A percentile compares a stretch with the other conserved stretches of the same genome.
Conservation (phyloP, 2,797 vertebrate genomes). For the Urocyon cinereoargenteus region DNA sequence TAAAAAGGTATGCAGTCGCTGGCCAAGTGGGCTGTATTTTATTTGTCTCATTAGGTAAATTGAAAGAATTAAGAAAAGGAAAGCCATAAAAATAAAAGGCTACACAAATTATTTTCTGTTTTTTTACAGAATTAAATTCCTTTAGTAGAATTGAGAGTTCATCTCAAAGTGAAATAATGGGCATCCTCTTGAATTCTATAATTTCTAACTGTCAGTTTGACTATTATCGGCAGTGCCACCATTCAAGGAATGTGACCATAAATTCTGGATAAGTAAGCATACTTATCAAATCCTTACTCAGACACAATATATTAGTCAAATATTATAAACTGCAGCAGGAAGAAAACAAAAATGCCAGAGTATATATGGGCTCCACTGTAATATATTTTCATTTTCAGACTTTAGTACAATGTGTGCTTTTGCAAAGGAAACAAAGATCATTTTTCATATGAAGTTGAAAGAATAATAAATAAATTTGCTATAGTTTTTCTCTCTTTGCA, state of each 20-base stretch:
- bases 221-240: background rate
- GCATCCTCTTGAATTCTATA: conserved; percentile 15
- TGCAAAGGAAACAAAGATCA: conserved; percentile 41
- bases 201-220: conserved; percentile 61
- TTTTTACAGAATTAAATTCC: background rate
- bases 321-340: conserved; percentile 53
- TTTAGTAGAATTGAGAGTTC: background rate
- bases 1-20: background rate
- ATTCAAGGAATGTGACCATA: conserved; percentile 44
- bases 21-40: conserved; percentile 16
- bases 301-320: conserved; percentile 59
- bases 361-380: conserved; percentile 45
- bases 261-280: conserved; percentile 44
- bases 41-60: conserved; percentile 64
- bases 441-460: conserved; percentile 48
- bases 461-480: conserved; percentile 52
- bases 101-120: background rate
- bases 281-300: conserved; percentile 53
- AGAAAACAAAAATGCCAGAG: conserved; percentile 22
- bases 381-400: conserved; percentile 41
- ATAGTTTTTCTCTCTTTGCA: background rate
- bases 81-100: background rate
- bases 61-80: conserved; percentile 19
- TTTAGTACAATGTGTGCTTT: conserved; percentile 29
- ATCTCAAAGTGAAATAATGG: conserved; percentile 51